Base-by-base conservation (phyloP, 2,113 vertebrate genomes). In the Gadus chalcogrammus region DNA sequence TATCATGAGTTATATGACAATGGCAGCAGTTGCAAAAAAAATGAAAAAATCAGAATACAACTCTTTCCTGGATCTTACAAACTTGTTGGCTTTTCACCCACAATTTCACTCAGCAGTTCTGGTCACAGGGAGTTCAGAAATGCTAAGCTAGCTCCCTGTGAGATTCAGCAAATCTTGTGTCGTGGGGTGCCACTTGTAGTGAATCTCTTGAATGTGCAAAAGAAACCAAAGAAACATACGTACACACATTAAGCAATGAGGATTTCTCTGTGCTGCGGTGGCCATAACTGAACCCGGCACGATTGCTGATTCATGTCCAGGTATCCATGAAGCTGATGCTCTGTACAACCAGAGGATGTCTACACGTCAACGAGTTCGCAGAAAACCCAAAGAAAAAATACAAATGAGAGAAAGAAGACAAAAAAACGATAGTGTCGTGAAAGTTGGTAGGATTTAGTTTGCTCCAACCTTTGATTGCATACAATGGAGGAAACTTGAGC, bases 381-480 rank as follows among this genome's bases (percentile, higher is more conserved):
- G 13, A 24, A 17, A 35, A n/a, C n/a, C 62, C 16, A 16, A 64
- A 35, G 8, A 24, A 38, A 12, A 63, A 12, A 63, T 27, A 28
- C 61, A 60, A 1, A 48, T 22, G 20, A 67, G 9, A 24, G 52
- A 66, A 48, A 24, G 3, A 52, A 66, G 4, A 16, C 53, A 22
- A 55, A 42, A 71, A 64, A 67, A 75, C 75, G 73, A 66, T 70
- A 78, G 42, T 48, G 42, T 48, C 8, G 42, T 76, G 73, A 77
- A 65, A 35, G 59, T 71, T 66, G 79, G 72, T 69, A 65, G 58
- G 67, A 42, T 67, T 31, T 58, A 67, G 60, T 72, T 64, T 72
- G 65, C 65, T 64, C 70, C 73, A 70, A 64, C 68, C 13, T 53
- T 72, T 65, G 70, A 83, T 79, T 85, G 80, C 83, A 84, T 85